Percentiles rank a stretch among this genome's conserved stretches.
Conservation (phyloP, 2,113 vertebrate genomes). For the Ellobius talpinus region DNA sequence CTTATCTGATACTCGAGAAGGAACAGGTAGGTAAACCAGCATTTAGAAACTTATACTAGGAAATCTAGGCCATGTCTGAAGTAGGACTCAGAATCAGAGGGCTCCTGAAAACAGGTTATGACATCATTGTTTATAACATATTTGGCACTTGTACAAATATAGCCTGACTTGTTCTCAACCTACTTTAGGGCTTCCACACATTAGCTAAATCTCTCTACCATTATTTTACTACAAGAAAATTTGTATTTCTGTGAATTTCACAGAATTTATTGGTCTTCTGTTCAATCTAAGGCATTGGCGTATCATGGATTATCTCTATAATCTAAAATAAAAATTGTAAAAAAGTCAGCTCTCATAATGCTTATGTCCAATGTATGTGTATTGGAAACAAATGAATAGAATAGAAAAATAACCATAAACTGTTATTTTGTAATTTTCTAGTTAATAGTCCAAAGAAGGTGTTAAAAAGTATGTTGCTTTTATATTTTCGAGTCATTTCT, state of each 20-base stretch:
- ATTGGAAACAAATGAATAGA: not conserved
- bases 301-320: conserved; percentile 40
- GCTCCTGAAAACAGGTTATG: conserved; percentile 36
- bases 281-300: not conserved
- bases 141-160: conserved; percentile 49
- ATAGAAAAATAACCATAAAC: not conserved
- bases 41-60: not conserved
- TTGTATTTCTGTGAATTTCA: conserved; percentile 49
- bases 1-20: not conserved
- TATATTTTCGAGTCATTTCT: not conserved
- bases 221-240: conserved; percentile 47
- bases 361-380: not conserved
- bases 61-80: conserved; percentile 46
- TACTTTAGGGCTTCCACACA: conserved; percentile 52
- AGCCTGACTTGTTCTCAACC: conserved; percentile 45
- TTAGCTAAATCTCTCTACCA: conserved; percentile 9
- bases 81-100: conserved; percentile 6
- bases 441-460: not conserved
- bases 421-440: not conserved
- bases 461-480: not conserved
- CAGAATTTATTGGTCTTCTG: not conserved
- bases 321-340: conserved; percentile 23
- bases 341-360: not conserved
- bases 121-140: conserved; percentile 58
- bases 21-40: not conserved